phyloP scores from a whole-genome alignment of 2,113 vertebrate genomes.

The Engraulis encrasicolus region DNA sequence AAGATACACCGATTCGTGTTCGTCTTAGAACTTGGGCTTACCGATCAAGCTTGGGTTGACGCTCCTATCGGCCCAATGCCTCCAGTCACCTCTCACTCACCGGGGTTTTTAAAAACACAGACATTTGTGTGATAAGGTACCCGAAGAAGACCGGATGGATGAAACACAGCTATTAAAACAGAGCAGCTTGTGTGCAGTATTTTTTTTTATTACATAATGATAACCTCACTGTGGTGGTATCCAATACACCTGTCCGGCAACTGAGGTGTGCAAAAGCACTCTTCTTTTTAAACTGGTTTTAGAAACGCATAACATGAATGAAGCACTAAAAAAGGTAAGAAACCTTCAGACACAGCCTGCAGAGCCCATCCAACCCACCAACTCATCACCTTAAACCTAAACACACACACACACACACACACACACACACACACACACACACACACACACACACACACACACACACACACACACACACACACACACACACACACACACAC shows the following conservation, averaged over 20 bases:
- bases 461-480: constrained; percentile 7
- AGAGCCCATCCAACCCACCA: not conserved
- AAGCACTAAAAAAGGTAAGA: not conserved
- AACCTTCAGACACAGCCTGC: not conserved
- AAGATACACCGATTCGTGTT: not conserved
- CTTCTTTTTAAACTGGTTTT: not conserved
- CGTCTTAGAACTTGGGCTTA: not conserved
- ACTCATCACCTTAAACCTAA: too few species aligned
- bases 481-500: constrained; percentile 9
- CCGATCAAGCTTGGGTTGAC: not conserved
- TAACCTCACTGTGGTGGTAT: too few species aligned
- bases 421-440: not conserved
- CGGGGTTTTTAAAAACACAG: not conserved
- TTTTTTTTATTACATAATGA: too few species aligned
- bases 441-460: not conserved
- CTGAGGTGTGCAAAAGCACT: too few species aligned
- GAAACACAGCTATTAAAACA: too few species aligned
- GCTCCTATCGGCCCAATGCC: not conserved
- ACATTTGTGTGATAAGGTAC: too few species aligned
- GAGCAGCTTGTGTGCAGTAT: too few species aligned
- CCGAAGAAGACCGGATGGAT: too few species aligned
- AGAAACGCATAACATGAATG: not conserved
- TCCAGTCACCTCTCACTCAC: not conserved
- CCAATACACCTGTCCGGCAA: too few species aligned
- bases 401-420: constrained; percentile 4